phyloP scores from a whole-genome alignment of 2,797 vertebrate species.

The Scolopax bukidnonensis region DNA sequence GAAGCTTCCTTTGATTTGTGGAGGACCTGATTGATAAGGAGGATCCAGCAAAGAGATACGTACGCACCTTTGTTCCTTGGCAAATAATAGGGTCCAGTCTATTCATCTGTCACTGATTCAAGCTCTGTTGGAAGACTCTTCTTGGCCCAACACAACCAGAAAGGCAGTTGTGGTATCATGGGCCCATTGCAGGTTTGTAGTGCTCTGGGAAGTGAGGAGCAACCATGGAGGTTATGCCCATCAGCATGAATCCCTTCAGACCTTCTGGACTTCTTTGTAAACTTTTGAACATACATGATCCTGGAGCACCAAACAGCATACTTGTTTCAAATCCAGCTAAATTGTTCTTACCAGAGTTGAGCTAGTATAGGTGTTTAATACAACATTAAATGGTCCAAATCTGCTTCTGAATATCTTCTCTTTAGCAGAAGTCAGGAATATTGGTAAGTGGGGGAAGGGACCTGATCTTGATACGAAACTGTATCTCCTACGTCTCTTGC shows the following conservation, averaged over 20 bases:
- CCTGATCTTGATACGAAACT: background rate
- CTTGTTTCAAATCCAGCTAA: background rate
- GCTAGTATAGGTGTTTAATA: background rate
- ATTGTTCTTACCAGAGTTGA: background rate
- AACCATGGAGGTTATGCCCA: background rate
- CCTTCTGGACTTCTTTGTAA: background rate
- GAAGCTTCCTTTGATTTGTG: background rate
- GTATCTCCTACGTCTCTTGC: background rate
- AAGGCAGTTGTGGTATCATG: background rate
- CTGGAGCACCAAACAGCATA: background rate
- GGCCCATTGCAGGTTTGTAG: background rate
- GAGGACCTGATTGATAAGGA: background rate
- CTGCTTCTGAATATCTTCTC: background rate
- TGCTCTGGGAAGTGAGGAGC: background rate
- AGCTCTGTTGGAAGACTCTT: background rate
- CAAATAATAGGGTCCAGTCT: background rate
- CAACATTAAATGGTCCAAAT: background rate
- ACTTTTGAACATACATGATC: background rate
- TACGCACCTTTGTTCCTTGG: background rate
- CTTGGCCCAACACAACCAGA: background rate
- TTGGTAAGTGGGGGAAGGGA: background rate
- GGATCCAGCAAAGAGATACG: background rate
- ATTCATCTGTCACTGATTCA: rapidly evolving
- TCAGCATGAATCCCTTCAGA: background rate
- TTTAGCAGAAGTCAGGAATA: background rate